A percentile compares a stretch with the other conserved stretches of the same genome.
Conservation (phyloP, 2,888 invertebrate genomes). For the Abscondita cerata region DNA sequence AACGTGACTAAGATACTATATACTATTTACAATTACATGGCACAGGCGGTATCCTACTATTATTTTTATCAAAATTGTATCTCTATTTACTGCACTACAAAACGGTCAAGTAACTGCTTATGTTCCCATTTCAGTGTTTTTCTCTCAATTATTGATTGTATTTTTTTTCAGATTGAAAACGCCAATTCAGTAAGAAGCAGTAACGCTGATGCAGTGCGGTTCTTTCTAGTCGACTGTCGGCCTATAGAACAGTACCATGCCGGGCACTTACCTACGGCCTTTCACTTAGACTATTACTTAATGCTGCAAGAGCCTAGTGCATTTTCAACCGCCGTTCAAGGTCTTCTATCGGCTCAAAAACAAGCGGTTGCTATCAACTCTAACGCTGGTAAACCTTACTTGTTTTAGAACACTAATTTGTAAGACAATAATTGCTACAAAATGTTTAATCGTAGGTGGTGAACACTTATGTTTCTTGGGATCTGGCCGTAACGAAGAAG, state of each 20-base stretch:
- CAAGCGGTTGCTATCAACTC: slow-evolving; percentile 88
- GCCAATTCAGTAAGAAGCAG: slow-evolving; percentile 38
- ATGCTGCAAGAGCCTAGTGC: slow-evolving; percentile 97
- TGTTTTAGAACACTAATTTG: too few relatives aligned
- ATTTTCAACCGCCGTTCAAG: slow-evolving; percentile 93
- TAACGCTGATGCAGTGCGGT: slow-evolving; percentile 72
- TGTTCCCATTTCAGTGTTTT: neutral
- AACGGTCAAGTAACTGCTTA: too few relatives aligned
- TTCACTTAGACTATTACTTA: slow-evolving; percentile 95
- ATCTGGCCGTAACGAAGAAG: slow-evolving; percentile 91
- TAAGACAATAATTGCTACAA: too few relatives aligned
- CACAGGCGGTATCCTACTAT: too few relatives aligned
- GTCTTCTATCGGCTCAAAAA: slow-evolving; percentile 86
- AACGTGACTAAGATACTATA: too few relatives aligned
- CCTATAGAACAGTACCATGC: slow-evolving; percentile 97
- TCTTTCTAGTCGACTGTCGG: slow-evolving; percentile 96
- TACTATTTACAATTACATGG: too few relatives aligned
- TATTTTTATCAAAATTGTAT: too few relatives aligned
- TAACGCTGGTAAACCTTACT: slow-evolving; percentile 65
- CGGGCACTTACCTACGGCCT: slow-evolving; percentile 96
- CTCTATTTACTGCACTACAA: too few relatives aligned
- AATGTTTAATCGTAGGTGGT: slow-evolving; percentile 66
- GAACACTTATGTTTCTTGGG: slow-evolving; percentile 93
- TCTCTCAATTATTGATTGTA: neutral
- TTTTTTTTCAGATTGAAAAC: slow-evolving; percentile 22